Percentiles rank a stretch among this genome's conserved stretches.
Conservation (phyloP, 2,797 vertebrate species). For the Oreochromis grahami region DNA sequence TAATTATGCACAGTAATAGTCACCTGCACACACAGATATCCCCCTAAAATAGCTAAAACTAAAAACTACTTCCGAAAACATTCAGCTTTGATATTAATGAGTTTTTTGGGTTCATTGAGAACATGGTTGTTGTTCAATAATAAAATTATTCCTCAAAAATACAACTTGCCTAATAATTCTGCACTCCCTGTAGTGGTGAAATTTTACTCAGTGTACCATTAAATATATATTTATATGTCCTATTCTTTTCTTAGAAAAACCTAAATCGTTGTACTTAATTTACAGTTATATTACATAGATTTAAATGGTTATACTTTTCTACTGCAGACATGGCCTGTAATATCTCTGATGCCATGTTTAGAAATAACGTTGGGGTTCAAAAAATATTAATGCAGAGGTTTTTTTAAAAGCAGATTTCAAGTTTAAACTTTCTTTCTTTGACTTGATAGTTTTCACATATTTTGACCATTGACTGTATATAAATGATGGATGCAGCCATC, state of each 20-base stretch:
- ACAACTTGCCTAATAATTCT: too few relatives aligned
- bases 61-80: too few relatives aligned
- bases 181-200: too few relatives aligned
- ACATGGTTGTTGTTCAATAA: too few relatives aligned
- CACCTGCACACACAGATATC: too few relatives aligned
- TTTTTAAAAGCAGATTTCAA: neutral
- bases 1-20: too few relatives aligned
- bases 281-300: neutral
- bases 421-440: neutral
- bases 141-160: too few relatives aligned
- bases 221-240: neutral
- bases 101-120: too few relatives aligned
- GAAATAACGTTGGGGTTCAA: neutral
- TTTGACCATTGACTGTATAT: neutral
- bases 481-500: neutral
- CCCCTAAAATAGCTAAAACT: too few relatives aligned
- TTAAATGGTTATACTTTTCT: neutral
- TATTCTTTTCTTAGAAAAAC: neutral
- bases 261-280: neutral
- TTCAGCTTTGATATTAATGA: too few relatives aligned
- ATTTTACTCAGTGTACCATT: neutral
- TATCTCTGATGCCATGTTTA: neutral
- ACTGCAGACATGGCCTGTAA: neutral
- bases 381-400: rapidly evolving
- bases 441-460: neutral